Evolutionary conservation across 2,888 invertebrate species (phyloP).

Genomic region (Mellilla xanthometata): DNA sequence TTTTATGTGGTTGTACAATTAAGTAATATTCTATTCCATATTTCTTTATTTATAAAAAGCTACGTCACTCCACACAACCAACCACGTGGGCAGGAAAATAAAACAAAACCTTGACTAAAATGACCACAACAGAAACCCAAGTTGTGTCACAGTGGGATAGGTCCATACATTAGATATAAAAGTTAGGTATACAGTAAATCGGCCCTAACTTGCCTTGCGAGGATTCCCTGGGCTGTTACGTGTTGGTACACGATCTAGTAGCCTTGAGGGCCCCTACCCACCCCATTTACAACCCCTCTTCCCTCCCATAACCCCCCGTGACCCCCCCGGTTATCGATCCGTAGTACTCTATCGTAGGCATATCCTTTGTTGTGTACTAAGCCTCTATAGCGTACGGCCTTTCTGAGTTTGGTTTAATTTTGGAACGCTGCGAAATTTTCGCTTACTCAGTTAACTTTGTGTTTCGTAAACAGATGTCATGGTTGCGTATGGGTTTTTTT

Average conservation of each 20-base stretch:
- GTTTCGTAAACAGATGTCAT: too few species aligned
- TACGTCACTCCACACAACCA: too few species aligned
- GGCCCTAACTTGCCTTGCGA: background rate
- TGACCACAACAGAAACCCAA: too few species aligned
- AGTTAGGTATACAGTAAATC: background rate
- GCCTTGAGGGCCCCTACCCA: conserved; percentile 38
- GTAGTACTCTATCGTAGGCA: conserved; percentile 29
- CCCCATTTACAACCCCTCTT: background rate
- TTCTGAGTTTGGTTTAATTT: conserved; percentile 3
- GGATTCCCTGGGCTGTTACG: conserved; percentile 37
- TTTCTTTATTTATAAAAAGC: too few species aligned
- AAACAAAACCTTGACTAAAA: too few species aligned
- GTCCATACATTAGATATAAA: background rate
- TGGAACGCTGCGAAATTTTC: too few species aligned
- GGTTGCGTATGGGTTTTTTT: too few species aligned
- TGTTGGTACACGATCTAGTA: conserved; percentile 46
- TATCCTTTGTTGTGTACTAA: conserved; percentile 24
- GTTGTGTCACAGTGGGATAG: background rate
- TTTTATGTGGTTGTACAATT: too few species aligned
- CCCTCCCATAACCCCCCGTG: conserved; percentile 8
- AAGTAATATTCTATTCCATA: too few species aligned
- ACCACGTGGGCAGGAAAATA: too few species aligned
- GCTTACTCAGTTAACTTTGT: too few species aligned
- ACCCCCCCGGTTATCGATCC: conserved; percentile 42
- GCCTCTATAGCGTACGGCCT: conserved; percentile 12